Percentiles rank a stretch among this genome's conserved stretches.
phyloP scores from a whole-genome alignment of 2,888 invertebrate species.

The Archips crataeganus region DNA sequence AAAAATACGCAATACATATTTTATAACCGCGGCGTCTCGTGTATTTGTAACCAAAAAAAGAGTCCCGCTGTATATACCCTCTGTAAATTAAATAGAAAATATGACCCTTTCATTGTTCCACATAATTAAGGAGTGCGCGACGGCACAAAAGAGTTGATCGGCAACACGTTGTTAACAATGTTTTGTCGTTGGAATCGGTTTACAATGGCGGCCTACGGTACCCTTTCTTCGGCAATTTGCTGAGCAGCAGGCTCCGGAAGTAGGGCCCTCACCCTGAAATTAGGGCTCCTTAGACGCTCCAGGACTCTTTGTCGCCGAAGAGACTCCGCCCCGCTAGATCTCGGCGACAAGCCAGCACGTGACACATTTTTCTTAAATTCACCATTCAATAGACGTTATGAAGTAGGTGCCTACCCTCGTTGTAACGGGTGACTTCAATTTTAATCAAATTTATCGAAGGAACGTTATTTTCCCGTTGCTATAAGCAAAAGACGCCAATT shows the following conservation, averaged over 20 bases:
- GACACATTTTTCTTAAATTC: slow-evolving; percentile 58
- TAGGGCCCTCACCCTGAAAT: slow-evolving; percentile 74
- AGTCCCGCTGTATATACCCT: slow-evolving; percentile 67
- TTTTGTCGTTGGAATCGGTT: slow-evolving; percentile 84
- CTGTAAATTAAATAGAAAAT: slow-evolving; percentile 84
- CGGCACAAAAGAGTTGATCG: slow-evolving; percentile 77
- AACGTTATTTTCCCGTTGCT: slow-evolving; percentile 18
- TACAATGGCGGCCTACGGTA: slow-evolving; percentile 74
- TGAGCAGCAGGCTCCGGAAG: slow-evolving; percentile 82
- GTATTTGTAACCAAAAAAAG: background rate
- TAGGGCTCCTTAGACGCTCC: slow-evolving; percentile 76
- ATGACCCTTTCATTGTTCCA: slow-evolving; percentile 84
- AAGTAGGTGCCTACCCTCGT: slow-evolving; percentile 19
- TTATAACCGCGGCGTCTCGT: background rate
- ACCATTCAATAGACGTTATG: slow-evolving; percentile 26
- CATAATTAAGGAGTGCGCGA: slow-evolving; percentile 83
- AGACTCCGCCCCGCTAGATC: slow-evolving; percentile 78
- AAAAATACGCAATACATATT: background rate
- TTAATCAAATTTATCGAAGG: background rate
- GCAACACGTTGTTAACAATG: slow-evolving; percentile 79
- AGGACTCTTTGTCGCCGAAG: slow-evolving; percentile 68
- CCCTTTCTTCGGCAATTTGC: slow-evolving; percentile 84
- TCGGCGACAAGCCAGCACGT: slow-evolving; percentile 72
- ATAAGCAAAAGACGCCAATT: too few species aligned
- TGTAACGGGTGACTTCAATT: slow-evolving; percentile 28